Base-by-base conservation (phyloP, 53 echinoderm and acorn worm species). In the Stichopus horrens region DNA sequence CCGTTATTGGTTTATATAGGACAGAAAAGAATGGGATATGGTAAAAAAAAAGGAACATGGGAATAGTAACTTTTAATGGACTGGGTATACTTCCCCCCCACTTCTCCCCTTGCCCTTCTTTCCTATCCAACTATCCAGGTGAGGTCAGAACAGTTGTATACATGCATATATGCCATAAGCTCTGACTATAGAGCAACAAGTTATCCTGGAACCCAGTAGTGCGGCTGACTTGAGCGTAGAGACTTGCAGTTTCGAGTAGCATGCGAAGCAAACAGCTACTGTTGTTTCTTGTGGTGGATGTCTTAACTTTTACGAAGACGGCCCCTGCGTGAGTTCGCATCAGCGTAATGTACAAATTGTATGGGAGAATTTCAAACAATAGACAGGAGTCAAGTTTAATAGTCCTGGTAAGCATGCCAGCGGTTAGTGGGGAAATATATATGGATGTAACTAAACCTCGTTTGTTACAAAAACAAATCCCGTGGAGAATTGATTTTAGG, bases 371-470 rank as follows among this genome's bases (percentile, higher is more conserved):
- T 13, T 71, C 18, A 18, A 71, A 71, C 71, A 71, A 71, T 71
- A 71, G 71, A 71, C 71, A 71, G 19, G 71, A 63, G 63, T 13
- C 16, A 63, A 63, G 63, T 63, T 63, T 63, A 63, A 37, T 37
- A 37, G 7, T 71, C 18, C 71, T 71, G 71, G 71, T 71, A 7
- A 16, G 18, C 18, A 71, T 71, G n/a, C 18, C 71, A 71, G 14
- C 71, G 19, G 71, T 71, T 16, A 71, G 18, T 63, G 10, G 63
- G 37, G 63, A 63, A 63, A 13, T 63, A 71, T 18, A 71, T 71
- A 71, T 71, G 71, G 71, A 71, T 71, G 71, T 71, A 71, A 71
- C 71, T 71, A 71, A 71, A 71, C 71, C 71, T 71, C 14, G 71
- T 71, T 71, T 71, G 71, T 71, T 71, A 71, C 16, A 71, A 71